These are phyloP conservation scores for Megaceryle maxima DNA, from an alignment of 2,113 vertebrate species.

Conservation along the genomic window DNA sequence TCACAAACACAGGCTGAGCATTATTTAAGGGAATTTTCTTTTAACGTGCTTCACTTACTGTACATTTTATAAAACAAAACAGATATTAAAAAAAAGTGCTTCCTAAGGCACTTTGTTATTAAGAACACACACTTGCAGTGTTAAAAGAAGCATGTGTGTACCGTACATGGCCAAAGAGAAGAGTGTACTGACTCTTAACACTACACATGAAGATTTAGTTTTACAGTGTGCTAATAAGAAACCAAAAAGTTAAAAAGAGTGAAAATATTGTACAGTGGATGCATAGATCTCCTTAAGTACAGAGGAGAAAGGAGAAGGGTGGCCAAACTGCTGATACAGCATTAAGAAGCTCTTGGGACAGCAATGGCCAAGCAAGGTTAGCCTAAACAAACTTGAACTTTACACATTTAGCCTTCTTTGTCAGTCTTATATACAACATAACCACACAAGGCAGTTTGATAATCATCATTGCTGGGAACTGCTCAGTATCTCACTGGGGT, in stretches of 20 bases:
- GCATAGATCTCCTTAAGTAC: neutral
- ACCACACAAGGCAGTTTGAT: neutral
- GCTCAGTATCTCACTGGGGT: neutral
- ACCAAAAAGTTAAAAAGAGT: neutral
- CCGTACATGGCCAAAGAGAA: neutral
- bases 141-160: neutral
- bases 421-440: neutral
- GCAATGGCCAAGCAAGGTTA: neutral
- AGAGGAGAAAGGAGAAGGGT: neutral
- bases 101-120: neutral
- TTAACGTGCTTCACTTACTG: neutral
- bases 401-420: neutral
- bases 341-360: neutral
- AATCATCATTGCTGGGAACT: rapidly evolving
- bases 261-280: neutral
- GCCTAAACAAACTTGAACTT: neutral
- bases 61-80: neutral
- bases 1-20: neutral
- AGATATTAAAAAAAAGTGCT: neutral
- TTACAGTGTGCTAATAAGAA: neutral
- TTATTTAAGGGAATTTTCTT: neutral
- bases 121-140: neutral
- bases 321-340: neutral
- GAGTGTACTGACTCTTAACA: neutral
- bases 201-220: neutral